A percentile compares a stretch with the other conserved stretches of the same genome.
Evolutionary conservation across 2,888 invertebrate genomes (phyloP).

Genomic region (Lysandra coridon): DNA sequence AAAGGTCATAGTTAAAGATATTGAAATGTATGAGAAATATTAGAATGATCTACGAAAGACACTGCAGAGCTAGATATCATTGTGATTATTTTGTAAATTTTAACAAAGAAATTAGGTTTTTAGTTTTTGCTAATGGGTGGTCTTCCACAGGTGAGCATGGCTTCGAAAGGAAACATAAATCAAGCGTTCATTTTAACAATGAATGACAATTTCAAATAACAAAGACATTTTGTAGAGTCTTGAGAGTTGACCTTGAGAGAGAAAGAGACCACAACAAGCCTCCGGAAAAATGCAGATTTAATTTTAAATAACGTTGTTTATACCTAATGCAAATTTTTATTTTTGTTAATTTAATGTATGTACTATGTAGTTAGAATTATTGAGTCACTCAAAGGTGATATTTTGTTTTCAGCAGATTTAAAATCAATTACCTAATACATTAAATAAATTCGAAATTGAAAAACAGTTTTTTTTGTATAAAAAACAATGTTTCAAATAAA

Average conservation of each 20-base stretch:
- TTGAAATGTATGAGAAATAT: neutral
- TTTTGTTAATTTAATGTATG: no score
- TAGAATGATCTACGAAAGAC: no score
- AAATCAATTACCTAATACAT: no score
- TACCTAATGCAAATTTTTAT: no score
- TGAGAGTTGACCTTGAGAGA: neutral
- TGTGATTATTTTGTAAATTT: neutral
- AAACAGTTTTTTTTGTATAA: neutral
- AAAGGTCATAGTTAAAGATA: neutral
- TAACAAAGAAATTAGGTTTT: neutral
- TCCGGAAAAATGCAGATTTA: no score
- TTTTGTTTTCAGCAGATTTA: no score
- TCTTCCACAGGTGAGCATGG: constrained; percentile 1
- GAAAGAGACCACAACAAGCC: no score
- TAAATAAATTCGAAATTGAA: no score
- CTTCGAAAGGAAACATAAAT: constrained; percentile 19
- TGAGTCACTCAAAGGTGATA: no score
- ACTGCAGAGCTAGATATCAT: neutral
- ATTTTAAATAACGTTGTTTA: no score
- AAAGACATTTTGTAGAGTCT: neutral
- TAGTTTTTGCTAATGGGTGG: constrained; percentile 19
- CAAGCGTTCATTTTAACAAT: constrained; percentile 3
- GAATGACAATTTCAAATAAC: constrained; percentile 5
- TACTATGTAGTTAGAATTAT: no score
- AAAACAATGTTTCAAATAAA: neutral